Evolutionary conservation across 2,113 vertebrate species (phyloP), one percentile per base, ranked within the genome.

Genomic region (Crotalus helleri): DNA sequence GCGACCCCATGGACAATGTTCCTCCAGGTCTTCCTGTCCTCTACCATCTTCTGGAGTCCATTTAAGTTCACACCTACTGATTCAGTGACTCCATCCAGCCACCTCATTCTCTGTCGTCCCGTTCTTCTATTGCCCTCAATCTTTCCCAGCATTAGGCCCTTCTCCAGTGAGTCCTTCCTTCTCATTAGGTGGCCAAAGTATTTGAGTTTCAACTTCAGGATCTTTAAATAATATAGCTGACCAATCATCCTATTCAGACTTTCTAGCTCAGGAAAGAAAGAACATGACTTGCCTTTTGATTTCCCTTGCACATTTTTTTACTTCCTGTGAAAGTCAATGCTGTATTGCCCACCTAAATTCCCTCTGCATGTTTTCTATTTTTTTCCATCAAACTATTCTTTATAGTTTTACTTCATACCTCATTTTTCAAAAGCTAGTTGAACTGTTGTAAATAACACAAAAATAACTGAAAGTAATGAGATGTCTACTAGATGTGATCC

Each of bases 351-450:
- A 91, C 92, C 92, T 92, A 64, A 49, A 0, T 64, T 90, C 46
- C 87, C 92, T 57, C 89, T 21, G 46, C 51, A 46, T 87, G 90
- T 93, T 54, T 93, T 95, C 90, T 93, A 39, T 33, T 93, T 49
- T 51, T 51, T 91, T 53, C 86, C 23, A 58, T 13, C 10, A 91
- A 94, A 85, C 90, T 74, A 87, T 91, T 90, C 93, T 85, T 74
- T 89, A 89, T 21, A 89, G 54, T 91, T 61, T 90, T 81, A 91
- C 57, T 91, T 33, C 4, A 85, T 90, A n/a, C 93, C 58, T 0
- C 90, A 89, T 69, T 91, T 90, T 93, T 74, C 57, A 0, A 51
- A 91, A 91, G 91, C 53, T 88, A 44, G 11, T 55, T 55, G 24
- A 53, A 88, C 33, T 6, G 9, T 57, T 39, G 44, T 21, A 89